Percentiles rank a stretch among this genome's conserved stretches.
Evolutionary conservation across 1,140 invertebrate species (phyloP).

Genomic region (Lethrus apterus): DNA sequence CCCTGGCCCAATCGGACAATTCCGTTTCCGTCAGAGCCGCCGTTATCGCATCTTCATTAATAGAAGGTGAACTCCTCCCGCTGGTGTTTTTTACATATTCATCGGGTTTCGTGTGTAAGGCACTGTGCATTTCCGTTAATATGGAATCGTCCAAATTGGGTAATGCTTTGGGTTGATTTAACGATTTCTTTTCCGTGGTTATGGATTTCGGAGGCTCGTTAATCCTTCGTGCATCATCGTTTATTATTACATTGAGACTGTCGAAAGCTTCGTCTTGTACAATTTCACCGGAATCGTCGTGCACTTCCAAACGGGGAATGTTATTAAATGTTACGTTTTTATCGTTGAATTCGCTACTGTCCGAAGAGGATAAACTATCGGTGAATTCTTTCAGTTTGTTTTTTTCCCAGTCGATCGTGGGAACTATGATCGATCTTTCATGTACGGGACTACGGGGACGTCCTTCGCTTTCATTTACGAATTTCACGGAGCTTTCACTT

Average conservation of each 20-base stretch:
- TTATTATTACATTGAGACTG: conserved; percentile 18
- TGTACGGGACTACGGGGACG: conserved; percentile 51
- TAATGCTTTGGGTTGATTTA: conserved; percentile 39
- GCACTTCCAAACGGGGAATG: conserved; percentile 55
- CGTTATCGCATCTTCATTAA: conserved; percentile 52
- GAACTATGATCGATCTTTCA: conserved; percentile 55
- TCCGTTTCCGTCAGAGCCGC: conserved; percentile 74
- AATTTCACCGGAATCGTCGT: conserved; percentile 56
- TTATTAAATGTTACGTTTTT: conserved; percentile 18
- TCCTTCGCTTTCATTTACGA: conserved; percentile 40
- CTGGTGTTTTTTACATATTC: conserved; percentile 31
- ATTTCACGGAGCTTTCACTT: not conserved
- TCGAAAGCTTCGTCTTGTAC: conserved; percentile 40
- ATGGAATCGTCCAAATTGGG: conserved; percentile 31
- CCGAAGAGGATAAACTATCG: conserved; percentile 16
- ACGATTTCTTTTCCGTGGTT: conserved; percentile 33
- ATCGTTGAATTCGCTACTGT: conserved; percentile 6
- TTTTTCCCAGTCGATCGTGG: conserved; percentile 55
- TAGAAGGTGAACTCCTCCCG: conserved; percentile 46
- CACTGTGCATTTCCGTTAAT: conserved; percentile 29
- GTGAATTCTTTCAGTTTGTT: conserved; percentile 18
- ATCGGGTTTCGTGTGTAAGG: conserved; percentile 25
- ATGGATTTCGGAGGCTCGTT: conserved; percentile 27
- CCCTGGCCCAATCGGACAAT: conserved; percentile 75
- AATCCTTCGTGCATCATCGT: conserved; percentile 11